These are phyloP conservation scores for Cerceris ruficornis DNA, from an alignment of 2,888 invertebrate species.

Conservation along the genomic window DNA sequence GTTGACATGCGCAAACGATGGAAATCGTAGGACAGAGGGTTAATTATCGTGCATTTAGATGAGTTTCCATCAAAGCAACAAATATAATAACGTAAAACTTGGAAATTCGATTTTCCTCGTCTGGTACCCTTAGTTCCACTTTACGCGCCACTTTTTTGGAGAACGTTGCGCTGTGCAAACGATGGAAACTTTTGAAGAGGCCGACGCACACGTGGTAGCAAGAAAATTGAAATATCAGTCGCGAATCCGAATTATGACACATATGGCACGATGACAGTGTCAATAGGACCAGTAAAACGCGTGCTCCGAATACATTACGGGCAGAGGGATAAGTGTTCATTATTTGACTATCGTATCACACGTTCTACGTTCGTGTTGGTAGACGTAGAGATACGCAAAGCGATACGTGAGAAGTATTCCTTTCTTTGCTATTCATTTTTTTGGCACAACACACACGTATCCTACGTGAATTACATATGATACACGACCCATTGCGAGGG, in stretches of 20 bases:
- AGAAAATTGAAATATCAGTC: constrained; percentile 47
- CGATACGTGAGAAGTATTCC: constrained; percentile 27
- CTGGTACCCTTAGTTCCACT: neutral
- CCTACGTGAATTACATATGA: neutral
- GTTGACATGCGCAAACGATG: constrained; percentile 8
- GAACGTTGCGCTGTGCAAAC: constrained; percentile 3
- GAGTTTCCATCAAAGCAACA: too few species aligned
- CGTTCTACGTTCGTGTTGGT: constrained; percentile 36
- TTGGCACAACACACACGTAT: constrained; percentile 31
- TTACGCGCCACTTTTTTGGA: neutral
- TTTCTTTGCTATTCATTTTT: constrained; percentile 21
- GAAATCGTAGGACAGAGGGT: too few species aligned
- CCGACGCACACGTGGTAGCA: neutral
- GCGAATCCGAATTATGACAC: constrained; percentile 36
- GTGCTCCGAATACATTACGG: constrained; percentile 65
- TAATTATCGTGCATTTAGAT: too few species aligned
- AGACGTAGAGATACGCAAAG: constrained; percentile 9
- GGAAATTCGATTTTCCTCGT: neutral
- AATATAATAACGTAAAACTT: too few species aligned
- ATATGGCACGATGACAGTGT: constrained; percentile 38
- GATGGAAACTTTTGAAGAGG: constrained; percentile 13
- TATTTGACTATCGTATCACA: constrained; percentile 58
- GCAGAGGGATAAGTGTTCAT: constrained; percentile 60
- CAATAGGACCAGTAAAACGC: constrained; percentile 63
- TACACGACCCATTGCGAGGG: too few species aligned